A percentile compares a stretch with the other conserved stretches of the same genome.
These are phyloP conservation scores for Cydia fagiglandana DNA, from an alignment of 1,140 invertebrate species.

Conservation along the genomic window DNA sequence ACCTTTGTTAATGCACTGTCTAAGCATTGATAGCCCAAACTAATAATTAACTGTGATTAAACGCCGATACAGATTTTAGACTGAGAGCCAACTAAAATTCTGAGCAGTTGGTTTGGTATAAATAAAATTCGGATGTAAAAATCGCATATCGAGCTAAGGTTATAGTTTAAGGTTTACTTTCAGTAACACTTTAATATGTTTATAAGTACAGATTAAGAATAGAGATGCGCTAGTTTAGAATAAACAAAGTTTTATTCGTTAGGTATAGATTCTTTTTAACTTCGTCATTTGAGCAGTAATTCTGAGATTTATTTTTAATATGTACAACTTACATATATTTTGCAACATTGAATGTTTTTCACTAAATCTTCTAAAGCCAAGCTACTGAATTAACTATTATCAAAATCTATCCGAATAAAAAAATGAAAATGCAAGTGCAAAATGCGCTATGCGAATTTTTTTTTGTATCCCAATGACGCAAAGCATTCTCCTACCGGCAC, in stretches of 20 bases:
- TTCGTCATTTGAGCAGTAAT: too few relatives aligned
- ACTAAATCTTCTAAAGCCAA: neutral
- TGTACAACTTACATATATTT: too few relatives aligned
- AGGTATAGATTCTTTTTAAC: too few relatives aligned
- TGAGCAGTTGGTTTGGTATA: neutral
- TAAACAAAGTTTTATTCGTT: too few relatives aligned
- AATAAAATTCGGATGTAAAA: neutral
- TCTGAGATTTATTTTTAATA: too few relatives aligned
- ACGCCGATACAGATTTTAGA: constrained; percentile 50
- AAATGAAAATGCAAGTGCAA: neutral
- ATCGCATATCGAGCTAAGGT: too few relatives aligned
- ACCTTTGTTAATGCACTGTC: constrained; percentile 74
- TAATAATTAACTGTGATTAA: constrained; percentile 72
- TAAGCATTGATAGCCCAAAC: constrained; percentile 65
- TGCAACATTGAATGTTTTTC: too few relatives aligned
- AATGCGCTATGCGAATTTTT: neutral
- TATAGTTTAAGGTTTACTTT: too few relatives aligned
- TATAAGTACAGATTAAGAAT: too few relatives aligned
- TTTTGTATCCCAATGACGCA: constrained; percentile 8
- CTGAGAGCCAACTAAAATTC: neutral
- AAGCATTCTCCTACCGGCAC: constrained; percentile 3
- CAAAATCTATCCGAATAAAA: neutral
- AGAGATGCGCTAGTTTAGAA: too few relatives aligned
- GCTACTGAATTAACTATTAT: neutral
- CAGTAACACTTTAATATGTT: too few relatives aligned